Conservation (phyloP, 2,888 invertebrate genomes). For the Zhengitettix transpicula region DNA sequence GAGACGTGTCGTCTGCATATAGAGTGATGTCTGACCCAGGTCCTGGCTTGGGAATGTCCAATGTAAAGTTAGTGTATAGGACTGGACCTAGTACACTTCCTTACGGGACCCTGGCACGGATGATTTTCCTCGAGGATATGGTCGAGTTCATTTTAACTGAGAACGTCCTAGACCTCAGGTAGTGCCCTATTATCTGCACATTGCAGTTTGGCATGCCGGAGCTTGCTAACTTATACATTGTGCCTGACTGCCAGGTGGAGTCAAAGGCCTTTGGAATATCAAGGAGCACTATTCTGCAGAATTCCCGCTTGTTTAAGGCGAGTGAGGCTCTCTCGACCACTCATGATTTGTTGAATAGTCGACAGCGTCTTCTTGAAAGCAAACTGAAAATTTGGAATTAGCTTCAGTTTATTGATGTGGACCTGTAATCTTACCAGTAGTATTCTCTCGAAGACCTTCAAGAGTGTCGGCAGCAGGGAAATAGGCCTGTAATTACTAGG, state of each 20-base stretch:
- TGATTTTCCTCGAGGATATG: too few relatives aligned
- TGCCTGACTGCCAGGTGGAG: background rate
- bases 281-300: background rate
- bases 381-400: background rate
- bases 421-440: background rate
- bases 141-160: too few relatives aligned
- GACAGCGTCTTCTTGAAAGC: background rate
- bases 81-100: background rate
- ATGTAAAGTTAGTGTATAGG: background rate
- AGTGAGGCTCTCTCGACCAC: background rate
- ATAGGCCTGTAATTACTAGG: background rate
- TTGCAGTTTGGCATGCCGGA: background rate
- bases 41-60: too few relatives aligned
- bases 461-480: background rate
- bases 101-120: background rate
- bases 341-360: too few relatives aligned
- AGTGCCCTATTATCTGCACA: background rate
- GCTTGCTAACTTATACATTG: background rate
- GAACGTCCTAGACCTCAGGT: too few relatives aligned
- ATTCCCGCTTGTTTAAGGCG: background rate
- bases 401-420: background rate
- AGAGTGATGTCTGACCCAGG: too few relatives aligned
- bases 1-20: too few relatives aligned
- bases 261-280: background rate
- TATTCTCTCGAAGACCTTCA: background rate